Evolutionary conservation across 2,113 vertebrate species (phyloP), one percentile per base, ranked within the genome.

Genomic region (Scomber scombrus): DNA sequence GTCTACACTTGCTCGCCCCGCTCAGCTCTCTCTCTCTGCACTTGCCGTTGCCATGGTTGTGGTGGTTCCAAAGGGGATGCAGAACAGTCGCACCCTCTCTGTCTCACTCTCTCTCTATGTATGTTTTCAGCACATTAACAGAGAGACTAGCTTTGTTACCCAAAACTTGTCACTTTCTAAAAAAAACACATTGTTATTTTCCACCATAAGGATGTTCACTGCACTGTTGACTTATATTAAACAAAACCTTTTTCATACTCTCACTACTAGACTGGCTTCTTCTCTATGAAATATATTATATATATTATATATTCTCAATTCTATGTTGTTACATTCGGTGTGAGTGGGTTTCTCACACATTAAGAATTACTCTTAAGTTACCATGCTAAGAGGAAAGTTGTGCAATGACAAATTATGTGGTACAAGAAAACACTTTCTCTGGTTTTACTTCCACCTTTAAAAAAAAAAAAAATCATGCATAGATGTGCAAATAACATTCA

Each of bases 21-120:
- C 56, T 58, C 55, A 1, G 57, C 82, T 80, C 66, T 80, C 71
- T 83, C 50, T 86, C 49, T 86, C 75, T 78, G 60, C 43, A 61
- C 67, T 84, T 65, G 43, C 52, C 0, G 81, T 93, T 91, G 64
- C 89, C 80, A 84, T 90, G 85, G 85, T 76, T 86, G 57, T 84
- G 62, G 62, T 74, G 11, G 21, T 71, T 88, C 75, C 75, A 73
- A 66, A 82, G 67, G 80, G 78, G 78, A 84, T 81, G 71, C 73
- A 80, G 64, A 75, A 86, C 70, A 80, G 77, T 79, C 52, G 18
- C 43, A 1, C 19, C 63, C 67, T 61, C 52, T 51, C 73, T 77
- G 57, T 29, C 34, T 11, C 60, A 21, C 13, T 69, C 8, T 34
- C 49, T 16, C 45, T 75, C 66, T 82, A n/a, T n/a, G 2, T 71